Evolutionary conservation across 53 echinoderm and acorn worm species (phyloP), one percentile per base, ranked within the genome.

Genomic region (Mesocentrotus franciscanus): DNA sequence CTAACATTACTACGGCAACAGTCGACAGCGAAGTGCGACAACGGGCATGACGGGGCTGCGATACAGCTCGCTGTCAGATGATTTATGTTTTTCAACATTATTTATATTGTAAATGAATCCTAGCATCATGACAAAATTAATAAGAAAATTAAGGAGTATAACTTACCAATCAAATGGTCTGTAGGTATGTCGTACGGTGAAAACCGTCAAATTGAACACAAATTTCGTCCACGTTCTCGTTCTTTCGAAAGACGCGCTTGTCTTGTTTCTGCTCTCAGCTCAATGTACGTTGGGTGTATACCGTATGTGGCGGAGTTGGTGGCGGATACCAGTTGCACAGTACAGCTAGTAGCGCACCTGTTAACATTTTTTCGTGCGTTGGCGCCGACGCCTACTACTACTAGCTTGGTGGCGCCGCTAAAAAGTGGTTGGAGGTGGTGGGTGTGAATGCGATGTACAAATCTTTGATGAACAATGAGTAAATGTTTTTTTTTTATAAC

Each of bases 181-280:
- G 42, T 33, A 42, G 36, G 5, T 18, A 33, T 42, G 81, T 39
- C 22, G 22, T 17, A 39, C 22, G 30, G 18, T 22, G 22, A 81
- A 81, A 81, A 39, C 18, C 22, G 81, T 81, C 36, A 42, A 20
- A 76, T 76, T 22, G 76, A 76, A 30, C 13, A 76, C 30, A 33
- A 30, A 81, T 8, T 81, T 81, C 29, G 42, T 20, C 36, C 81
- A 20, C 17, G 2, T 20, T 33, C 74, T 32, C 35, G 81, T 81
- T 39, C 81, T 81, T 81, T 81, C 81, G 81, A 81, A 81, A 39
- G 36, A 81, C 81, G 81, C 81, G 81, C 81, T 81, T 2, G 81
- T 39, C 3, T 81, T 42, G 36, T 42, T 39, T 12, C 13, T 32
- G 13, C 13, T 33, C 8, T 33, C 33, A 10, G 76, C 8, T 33